Base-by-base conservation (phyloP, 2,113 vertebrate species). In the Hippocampus comes region DNA sequence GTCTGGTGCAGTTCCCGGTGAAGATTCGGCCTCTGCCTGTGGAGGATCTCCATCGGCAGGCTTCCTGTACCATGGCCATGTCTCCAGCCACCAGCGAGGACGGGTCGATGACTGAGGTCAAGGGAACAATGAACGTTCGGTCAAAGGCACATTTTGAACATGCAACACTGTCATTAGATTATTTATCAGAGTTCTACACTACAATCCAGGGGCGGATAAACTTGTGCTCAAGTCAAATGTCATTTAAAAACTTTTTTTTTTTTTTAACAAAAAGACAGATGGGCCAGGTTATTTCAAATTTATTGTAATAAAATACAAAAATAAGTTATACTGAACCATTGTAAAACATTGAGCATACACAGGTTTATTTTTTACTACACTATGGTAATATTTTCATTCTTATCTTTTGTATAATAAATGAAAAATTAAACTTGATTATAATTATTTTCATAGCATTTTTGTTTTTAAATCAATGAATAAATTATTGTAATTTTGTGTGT, bases 21-120 rank as follows among this genome's bases (percentile, higher is more conserved):
- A 88, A 86, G 68, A 86, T 90, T 60, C 82, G 75, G 2, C 82
- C 84, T 70, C 79, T 82, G 2, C 72, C 88, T 41, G 43, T 71
- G 48, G 77, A 64, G 23, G 69, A 79, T 78, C 85, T 83, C 56
- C 53, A 75, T 57, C 88, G 76, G 73, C 88, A 74, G 0, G 89
- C 90, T 66, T 74, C 82, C 9, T 89, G 88, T 34, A 90, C 87
- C 76, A 87, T 87, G 41, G 79, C 68, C 72, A 84, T 88, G 82
- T 89, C 91, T 68, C 88, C 89, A 53, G 92, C 84, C 70, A 90
- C 79, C 64, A 92, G 49, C 0, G 82, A 82, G 10, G 77, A 83
- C 21, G 79, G 82, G 10, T 73, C 89, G 84, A 70, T 25, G 20
- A 41, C 60, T 72, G 57, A 81, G 15, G 77, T 9, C 25, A 14